phyloP scores from a whole-genome alignment of 2,888 invertebrate species.

The Acrocyrtus sp. region DNA sequence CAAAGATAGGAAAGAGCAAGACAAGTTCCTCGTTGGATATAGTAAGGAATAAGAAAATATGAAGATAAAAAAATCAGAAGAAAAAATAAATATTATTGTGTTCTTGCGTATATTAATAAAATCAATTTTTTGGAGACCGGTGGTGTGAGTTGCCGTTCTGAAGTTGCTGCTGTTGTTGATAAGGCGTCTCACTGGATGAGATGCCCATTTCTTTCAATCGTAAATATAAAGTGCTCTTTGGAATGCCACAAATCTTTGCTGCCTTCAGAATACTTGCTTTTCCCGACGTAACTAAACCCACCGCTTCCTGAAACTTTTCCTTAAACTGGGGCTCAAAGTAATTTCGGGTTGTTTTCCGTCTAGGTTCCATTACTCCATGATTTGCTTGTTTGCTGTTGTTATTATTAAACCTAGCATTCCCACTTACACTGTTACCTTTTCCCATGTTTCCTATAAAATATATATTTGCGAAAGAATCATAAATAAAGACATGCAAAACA shows the following conservation, averaged over 20 bases:
- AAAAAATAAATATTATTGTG: conserved; percentile 19
- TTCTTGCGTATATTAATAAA: conserved; percentile 20
- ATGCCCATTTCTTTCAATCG: conserved; percentile 61
- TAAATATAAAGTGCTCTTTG: conserved; percentile 61
- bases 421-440: conserved; percentile 52
- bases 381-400: no score
- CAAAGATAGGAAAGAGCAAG: conserved; percentile 8
- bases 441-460: conserved; percentile 31
- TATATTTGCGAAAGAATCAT: no score
- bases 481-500: no score
- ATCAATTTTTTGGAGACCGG: conserved; percentile 55
- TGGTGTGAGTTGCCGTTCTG: conserved; percentile 51
- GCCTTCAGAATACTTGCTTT: conserved; percentile 59
- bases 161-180: conserved; percentile 52
- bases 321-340: conserved; percentile 55
- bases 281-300: conserved; percentile 56
- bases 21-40: conserved; percentile 5
- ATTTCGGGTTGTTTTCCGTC: conserved; percentile 56
- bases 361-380: conserved; percentile 34
- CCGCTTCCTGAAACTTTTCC: conserved; percentile 58
- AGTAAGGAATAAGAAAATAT: conserved; percentile 20
- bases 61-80: conserved; percentile 36
- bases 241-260: conserved; percentile 59
- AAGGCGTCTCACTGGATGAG: conserved; percentile 54
- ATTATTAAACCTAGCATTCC: conserved; percentile 47